Base-by-base conservation (phyloP, 2,888 invertebrate species). In the Iselma pallidipennis region DNA sequence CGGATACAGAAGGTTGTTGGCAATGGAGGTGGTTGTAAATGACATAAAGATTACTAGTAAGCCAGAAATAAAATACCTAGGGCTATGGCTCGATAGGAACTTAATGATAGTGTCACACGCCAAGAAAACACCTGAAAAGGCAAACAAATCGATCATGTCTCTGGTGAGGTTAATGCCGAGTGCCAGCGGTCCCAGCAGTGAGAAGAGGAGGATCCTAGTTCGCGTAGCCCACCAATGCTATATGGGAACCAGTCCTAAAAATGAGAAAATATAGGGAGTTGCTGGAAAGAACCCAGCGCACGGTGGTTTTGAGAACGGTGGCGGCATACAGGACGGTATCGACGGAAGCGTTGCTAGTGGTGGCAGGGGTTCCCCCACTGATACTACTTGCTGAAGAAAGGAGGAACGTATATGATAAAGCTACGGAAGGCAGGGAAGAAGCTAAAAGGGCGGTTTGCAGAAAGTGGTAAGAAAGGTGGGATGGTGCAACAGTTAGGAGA, bases 311-410 rank as follows among this genome's bases (percentile, higher is more conserved):
- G 1, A 25, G 63, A 19, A 42, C 54, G 1, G 53, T 45, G 10
- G 48, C 55, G 14, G 63, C 56, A 29, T 68, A 68, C 31, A 51
- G 63, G 50, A 65, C 64, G 2, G 65, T 63, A 16, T 59, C 65
- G 6, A 21, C 29, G 3, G 56, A 57, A n/a, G 53, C 65, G 21
- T 12, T 53, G n/a, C 56, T 42, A 19, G 61, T 61, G 5, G 19
- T 66, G 1, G 49, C 57, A 1, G 60, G 61, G 0, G 14, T 33
- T 9, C 16, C 52, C 2, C 65, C 67, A 14, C 56, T 67, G 2
- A 49, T 63, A 5, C 49, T 65, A 4, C 50, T 51, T 10, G 57
- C 49, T 2, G 29, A 33, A 3, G 61, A 61, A 51, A 49, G 57
- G 37, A 48, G 1, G 10, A n/a, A n/a, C n/a, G n/a, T n/a, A n/a